A percentile compares a stretch with the other conserved stretches of the same genome.
Conservation (phyloP, 2,797 vertebrate species). For the Mustela erminea region DNA sequence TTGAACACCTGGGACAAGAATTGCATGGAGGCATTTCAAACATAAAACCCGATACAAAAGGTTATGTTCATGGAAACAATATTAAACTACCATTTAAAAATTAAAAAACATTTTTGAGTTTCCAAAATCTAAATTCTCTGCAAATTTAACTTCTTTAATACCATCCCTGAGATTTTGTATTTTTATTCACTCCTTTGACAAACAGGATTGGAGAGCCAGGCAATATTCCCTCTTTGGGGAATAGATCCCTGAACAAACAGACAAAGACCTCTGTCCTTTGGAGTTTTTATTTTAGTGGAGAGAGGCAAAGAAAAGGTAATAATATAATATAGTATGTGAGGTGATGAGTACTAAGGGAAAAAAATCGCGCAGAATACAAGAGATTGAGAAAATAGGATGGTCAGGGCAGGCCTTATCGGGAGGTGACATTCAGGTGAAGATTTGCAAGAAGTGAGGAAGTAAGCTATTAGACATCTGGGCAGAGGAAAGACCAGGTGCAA, state of each 20-base stretch:
- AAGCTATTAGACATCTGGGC: neutral
- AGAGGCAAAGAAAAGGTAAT: slow-evolving; percentile 3
- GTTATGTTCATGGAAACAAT: neutral
- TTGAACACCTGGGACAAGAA: slow-evolving; percentile 58
- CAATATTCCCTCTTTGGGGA: neutral
- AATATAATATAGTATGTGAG: neutral
- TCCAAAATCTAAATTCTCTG: slow-evolving; percentile 15
- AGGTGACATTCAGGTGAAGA: neutral
- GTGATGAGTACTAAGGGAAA: neutral
- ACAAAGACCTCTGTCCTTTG: neutral
- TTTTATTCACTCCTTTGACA: slow-evolving; percentile 47
- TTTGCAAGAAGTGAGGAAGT: neutral
- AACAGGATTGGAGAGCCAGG: neutral
- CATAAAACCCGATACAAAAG: slow-evolving; percentile 22
- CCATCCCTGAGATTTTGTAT: neutral
- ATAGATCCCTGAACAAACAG: neutral
- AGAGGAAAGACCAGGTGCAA: neutral
- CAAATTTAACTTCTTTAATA: slow-evolving; percentile 43
- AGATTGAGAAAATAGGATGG: neutral
- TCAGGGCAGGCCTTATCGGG: neutral
- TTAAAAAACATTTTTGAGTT: neutral
- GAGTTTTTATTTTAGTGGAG: neutral
- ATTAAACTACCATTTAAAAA: slow-evolving; percentile 41
- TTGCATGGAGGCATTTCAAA: neutral
- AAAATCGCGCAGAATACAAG: neutral